Evolutionary conservation across 2,888 invertebrate genomes (phyloP).

Genomic region (Amphipoea oculea): DNA sequence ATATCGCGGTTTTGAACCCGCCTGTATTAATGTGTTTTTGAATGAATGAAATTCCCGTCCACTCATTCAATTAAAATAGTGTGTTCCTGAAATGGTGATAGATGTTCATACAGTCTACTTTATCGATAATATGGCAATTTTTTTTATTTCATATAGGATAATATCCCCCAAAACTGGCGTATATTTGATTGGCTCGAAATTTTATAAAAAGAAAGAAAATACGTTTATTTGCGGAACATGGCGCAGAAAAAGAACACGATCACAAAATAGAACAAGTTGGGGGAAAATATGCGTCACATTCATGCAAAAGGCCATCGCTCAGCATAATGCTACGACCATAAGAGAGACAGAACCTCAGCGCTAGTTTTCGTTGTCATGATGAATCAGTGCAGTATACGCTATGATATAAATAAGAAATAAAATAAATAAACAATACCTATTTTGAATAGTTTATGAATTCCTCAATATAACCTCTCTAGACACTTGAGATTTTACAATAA

Average conservation of each 20-base stretch:
- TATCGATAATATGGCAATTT: background rate
- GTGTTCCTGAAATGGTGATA: conserved; percentile 8
- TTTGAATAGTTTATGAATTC: background rate
- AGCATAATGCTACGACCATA: too few species aligned
- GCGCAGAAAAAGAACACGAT: too few species aligned
- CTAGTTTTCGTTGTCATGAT: too few species aligned
- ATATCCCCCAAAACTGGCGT: background rate
- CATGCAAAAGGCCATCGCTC: too few species aligned
- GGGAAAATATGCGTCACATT: too few species aligned
- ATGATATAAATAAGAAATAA: too few species aligned
- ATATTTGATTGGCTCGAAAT: background rate
- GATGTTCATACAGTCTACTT: background rate
- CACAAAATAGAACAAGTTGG: too few species aligned
- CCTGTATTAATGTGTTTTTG: conserved; percentile 44
- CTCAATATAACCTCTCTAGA: background rate
- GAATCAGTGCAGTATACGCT: too few species aligned
- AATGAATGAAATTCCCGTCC: conserved; percentile 42
- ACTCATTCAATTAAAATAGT: conserved; percentile 36
- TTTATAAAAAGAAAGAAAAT: too few species aligned
- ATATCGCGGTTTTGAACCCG: conserved; percentile 46
- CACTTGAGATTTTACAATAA: background rate
- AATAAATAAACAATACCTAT: too few species aligned
- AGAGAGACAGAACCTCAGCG: too few species aligned
- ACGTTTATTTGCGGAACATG: too few species aligned
- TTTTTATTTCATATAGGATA: background rate